Evolutionary conservation across 2,888 invertebrate genomes (phyloP).

Genomic region (Argyresthia goedartella): DNA sequence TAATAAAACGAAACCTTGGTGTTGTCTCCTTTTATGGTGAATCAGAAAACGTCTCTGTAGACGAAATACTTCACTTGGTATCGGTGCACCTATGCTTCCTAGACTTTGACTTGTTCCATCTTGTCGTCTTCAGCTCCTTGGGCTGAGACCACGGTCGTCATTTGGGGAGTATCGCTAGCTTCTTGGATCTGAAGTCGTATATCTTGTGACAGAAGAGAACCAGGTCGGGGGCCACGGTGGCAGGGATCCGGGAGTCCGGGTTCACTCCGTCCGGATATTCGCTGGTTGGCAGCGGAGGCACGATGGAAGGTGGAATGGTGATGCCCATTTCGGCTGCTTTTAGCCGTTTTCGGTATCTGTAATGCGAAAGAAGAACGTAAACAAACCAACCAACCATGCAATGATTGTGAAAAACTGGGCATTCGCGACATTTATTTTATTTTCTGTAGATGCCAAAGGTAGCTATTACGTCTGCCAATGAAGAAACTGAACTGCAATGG

Average conservation of each 20-base stretch:
- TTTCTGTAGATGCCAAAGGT: too few species aligned
- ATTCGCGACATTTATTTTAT: too few species aligned
- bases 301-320: slow-evolving; percentile 77
- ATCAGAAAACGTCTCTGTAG: background rate
- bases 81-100: too few species aligned
- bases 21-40: slow-evolving; percentile 3
- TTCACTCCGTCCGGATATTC: slow-evolving; percentile 62
- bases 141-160: slow-evolving; percentile 24
- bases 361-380: background rate
- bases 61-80: background rate
- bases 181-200: slow-evolving; percentile 93
- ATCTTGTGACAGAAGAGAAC: slow-evolving; percentile 94
- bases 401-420: too few species aligned
- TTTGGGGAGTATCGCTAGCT: slow-evolving; percentile 68
- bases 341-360: slow-evolving; percentile 87
- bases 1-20: slow-evolving; percentile 8
- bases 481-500: too few species aligned
- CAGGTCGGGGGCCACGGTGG: slow-evolving; percentile 78
- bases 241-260: slow-evolving; percentile 75
- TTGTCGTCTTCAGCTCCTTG: background rate
- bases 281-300: slow-evolving; percentile 76
- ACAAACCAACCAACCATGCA: background rate
- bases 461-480: too few species aligned
- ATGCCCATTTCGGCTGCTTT: slow-evolving; percentile 84
- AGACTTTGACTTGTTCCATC: background rate